Evolutionary conservation across 2,888 invertebrate genomes (phyloP), one percentile per base, ranked within the genome.

Genomic region (Ferrisia virgata): DNA sequence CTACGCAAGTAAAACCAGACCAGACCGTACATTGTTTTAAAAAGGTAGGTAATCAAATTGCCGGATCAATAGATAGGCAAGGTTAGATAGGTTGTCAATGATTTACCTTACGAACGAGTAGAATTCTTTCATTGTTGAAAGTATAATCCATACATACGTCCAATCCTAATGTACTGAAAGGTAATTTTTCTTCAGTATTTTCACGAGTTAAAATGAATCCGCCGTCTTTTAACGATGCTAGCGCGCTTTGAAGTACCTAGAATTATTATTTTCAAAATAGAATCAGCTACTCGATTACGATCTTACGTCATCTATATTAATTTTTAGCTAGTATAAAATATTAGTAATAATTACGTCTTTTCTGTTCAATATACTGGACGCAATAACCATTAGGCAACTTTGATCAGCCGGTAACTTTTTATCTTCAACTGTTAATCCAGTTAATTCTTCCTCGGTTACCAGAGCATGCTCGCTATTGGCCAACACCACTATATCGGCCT

Each of bases 161-260:
- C 6, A 90, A 89, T 82, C 89, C 89, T 25, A 79, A 28, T 6
- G 39, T 5, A 39, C 33, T 39, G 18, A 72, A 28, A 13, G 82
- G 83, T 80, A 85, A 31, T 79, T 91, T 89, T 0, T 91, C 90
- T 58, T 89, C 89, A 8, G 89, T 88, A 43, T 88, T 89, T 87
- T 93, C 93, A 33, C 93, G 89, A 40, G 92, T 90, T 79, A 94
- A 88, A 1, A 93, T 86, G 87, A 91, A 93, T 82, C 92, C 92
- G 86, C 90, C 91, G 13, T 92, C 92, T 15, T 90, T 89, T 0
- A 93, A 88, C 0, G 91, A 90, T 0, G 89, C 88, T 2, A 89
- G 86, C 0, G 90, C 90, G 87, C 89, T 89, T 84, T 89, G 88
- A 0, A 92, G 88, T 0, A 90, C 86, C 90, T 91, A 86, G 22